phyloP scores from a whole-genome alignment of 2,888 invertebrate genomes.

The Pollenia griseotomentosa region DNA sequence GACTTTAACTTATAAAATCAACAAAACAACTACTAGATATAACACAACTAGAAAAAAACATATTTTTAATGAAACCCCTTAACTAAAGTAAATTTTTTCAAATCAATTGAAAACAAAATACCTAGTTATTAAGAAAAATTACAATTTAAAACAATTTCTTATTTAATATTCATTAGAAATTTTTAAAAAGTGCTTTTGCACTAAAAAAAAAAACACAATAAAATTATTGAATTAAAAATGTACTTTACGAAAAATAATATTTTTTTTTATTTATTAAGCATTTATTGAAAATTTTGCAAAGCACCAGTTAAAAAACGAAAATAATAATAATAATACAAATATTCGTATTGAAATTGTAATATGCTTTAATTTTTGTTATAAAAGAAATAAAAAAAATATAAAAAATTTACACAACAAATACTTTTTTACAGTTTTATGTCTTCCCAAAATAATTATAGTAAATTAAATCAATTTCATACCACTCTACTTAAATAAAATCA shows the following conservation, averaged over 20 bases:
- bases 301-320: constrained; percentile 56
- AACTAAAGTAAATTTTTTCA: constrained; percentile 16
- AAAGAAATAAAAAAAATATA: constrained; percentile 39
- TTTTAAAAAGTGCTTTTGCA: constrained; percentile 67
- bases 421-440: constrained; percentile 74
- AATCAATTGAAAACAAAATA: constrained; percentile 4
- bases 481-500: constrained; percentile 19
- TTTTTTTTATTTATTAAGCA: constrained; percentile 45
- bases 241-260: constrained; percentile 42
- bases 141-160: constrained; percentile 25
- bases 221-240: constrained; percentile 24
- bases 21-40: constrained; percentile 45
- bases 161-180: constrained; percentile 45
- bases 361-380: constrained; percentile 68
- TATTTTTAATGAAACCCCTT: constrained; percentile 5
- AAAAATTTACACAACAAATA: constrained; percentile 61
- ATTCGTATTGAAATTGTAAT: constrained; percentile 51
- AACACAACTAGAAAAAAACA: constrained; percentile 30
- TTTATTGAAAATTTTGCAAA: constrained; percentile 65
- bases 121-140: constrained; percentile 35
- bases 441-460: constrained; percentile 70
- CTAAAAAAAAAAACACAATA: constrained; percentile 45
- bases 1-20: constrained; percentile 35
- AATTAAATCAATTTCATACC: constrained; percentile 62
- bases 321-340: constrained; percentile 30